Percentiles rank a stretch among this genome's conserved stretches.
These are phyloP conservation scores for Tokudaia muenninki DNA, from an alignment of 2,797 vertebrate species.

Conservation along the genomic window DNA sequence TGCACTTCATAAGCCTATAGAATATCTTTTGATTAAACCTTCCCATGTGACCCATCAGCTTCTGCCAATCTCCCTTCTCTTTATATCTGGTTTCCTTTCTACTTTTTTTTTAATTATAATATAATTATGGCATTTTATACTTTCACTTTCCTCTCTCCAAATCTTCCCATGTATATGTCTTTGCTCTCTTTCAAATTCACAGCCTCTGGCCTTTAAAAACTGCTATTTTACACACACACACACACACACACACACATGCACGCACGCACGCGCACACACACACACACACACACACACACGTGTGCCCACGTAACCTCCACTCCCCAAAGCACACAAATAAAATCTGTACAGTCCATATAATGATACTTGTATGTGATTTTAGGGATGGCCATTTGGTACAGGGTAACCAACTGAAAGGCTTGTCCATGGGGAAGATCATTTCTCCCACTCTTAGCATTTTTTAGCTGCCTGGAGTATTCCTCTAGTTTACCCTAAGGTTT, in stretches of 20 bases:
- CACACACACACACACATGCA: not conserved
- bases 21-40: not conserved
- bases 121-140: not conserved
- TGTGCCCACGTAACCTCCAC: too few relatives aligned
- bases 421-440: not conserved
- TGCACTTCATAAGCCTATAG: not conserved
- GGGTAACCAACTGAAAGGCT: not conserved
- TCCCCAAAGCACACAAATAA: not conserved
- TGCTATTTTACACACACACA: not conserved
- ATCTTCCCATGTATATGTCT: not conserved
- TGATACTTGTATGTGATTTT: not conserved
- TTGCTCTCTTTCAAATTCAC: not conserved
- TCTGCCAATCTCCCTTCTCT: not conserved
- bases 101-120: not conserved
- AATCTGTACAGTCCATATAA: too few relatives aligned
- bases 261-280: not conserved
- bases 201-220: not conserved
- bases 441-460: not conserved
- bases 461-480: not conserved
- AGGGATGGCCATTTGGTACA: not conserved
- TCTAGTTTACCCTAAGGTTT: not conserved
- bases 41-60: not conserved
- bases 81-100: not conserved
- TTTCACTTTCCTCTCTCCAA: not conserved
- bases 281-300: not conserved